Base-by-base conservation (phyloP, 2,888 invertebrate species). In the Stomorhina lunata region DNA sequence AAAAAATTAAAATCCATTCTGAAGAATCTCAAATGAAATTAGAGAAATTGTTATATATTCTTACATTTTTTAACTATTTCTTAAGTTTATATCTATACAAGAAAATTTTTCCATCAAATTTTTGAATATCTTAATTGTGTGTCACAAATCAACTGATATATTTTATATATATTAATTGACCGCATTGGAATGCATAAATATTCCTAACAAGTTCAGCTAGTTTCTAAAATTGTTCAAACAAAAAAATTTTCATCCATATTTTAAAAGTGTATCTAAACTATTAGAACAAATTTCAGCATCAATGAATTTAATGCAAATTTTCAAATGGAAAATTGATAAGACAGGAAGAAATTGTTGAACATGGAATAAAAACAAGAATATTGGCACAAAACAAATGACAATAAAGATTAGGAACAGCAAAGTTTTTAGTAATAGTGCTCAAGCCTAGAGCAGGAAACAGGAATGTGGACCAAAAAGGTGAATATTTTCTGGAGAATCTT, bases 221-320 rank as follows among this genome's bases (percentile, higher is more conserved):
- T 55, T 63, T 15, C 6, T 6, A 10, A 25, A 29, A 68, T 57
- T 29, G 10, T n/a, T n/a, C n/a, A 27, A 12, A 40, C n/a, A 45
- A 34, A 10, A 34, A 25, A 34, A 45, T n/a, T n/a, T n/a, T n/a
- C n/a, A n/a, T n/a, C n/a, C n/a, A n/a, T n/a, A n/a, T n/a, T n/a
- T n/a, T n/a, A 48, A 37, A 55, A 7, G 27, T 5, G 9, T 40
- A 40, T 48, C 37, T 7, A 61, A 61, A 50, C 76, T 77, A 61
- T 68, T 37, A 48, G 55, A 78, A 65, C 55, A 63, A 59, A 61
- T 75, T 72, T 79, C 66, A 75, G 65, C 65, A 79, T 78, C 78
- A 82, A 82, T 82, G 81, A 75, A 82, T 82, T 79, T 57, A 66
- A 82, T 82, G 78, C 65, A 82, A 82, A 82, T 78, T 82, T 73